A percentile compares a stretch with the other conserved stretches of the same genome.
Conservation (phyloP, 2,797 vertebrate species). For the Euphonia xanthogaster region DNA sequence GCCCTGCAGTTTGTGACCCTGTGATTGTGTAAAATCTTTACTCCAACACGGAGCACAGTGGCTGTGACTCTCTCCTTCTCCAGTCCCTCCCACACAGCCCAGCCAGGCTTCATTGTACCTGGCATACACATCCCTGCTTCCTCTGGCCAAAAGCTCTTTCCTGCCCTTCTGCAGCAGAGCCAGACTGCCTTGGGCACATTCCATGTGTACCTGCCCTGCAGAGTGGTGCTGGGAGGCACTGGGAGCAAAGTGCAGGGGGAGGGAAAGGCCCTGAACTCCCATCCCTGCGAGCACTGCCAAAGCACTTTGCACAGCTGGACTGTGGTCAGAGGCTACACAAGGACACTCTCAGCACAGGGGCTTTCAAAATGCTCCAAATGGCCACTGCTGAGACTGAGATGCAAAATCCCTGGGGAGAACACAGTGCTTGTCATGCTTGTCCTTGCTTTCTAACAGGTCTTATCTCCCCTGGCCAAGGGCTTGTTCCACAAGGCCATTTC, state of each 20-base stretch:
- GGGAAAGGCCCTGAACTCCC: neutral
- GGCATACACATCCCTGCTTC: neutral
- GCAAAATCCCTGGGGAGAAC: neutral
- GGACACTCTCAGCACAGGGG: neutral
- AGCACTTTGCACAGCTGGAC: neutral
- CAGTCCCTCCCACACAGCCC: no score
- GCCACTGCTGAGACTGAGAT: neutral
- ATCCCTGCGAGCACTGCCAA: neutral
- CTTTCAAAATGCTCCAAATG: neutral
- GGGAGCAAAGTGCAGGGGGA: neutral
- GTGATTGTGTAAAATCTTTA: neutral
- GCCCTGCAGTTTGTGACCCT: neutral
- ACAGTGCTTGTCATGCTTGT: neutral
- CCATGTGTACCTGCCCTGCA: rapidly evolving
- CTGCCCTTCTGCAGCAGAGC: neutral
- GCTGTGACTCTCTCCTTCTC: neutral
- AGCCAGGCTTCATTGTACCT: neutral
- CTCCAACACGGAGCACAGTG: neutral
- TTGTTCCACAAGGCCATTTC: constrained; percentile 88
- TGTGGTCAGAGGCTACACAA: neutral
- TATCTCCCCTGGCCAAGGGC: constrained; percentile 81
- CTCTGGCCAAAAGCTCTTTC: neutral
- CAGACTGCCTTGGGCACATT: neutral
- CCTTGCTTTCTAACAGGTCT: constrained; percentile 68
- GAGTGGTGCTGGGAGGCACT: neutral